Evolutionary conservation across 2,888 invertebrate species (phyloP).

Genomic region (Litoditis marina): DNA sequence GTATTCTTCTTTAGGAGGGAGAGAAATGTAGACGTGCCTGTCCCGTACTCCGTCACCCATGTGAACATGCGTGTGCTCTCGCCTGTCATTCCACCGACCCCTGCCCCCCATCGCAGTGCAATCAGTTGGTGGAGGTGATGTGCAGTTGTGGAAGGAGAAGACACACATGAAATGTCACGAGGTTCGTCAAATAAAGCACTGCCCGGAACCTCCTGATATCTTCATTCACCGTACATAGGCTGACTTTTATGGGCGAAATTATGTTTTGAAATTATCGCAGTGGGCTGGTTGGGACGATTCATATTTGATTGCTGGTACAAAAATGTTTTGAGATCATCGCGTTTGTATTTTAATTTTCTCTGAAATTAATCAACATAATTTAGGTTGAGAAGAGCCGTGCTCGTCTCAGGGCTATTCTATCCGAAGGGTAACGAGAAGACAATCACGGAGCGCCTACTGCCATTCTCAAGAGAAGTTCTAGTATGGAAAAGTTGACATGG

Average conservation of each 20-base stretch:
- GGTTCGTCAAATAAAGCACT: too few relatives aligned
- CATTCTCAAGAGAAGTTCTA: slow-evolving; percentile 13
- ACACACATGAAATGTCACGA: slow-evolving; percentile 36
- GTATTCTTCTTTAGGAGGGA: background rate
- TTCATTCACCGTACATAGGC: too few relatives aligned
- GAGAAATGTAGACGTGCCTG: slow-evolving; percentile 65
- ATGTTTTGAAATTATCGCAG: too few relatives aligned
- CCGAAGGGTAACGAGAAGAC: slow-evolving; percentile 1
- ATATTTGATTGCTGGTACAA: too few relatives aligned
- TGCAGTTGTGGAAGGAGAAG: slow-evolving; percentile 49
- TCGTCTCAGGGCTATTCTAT: slow-evolving; percentile 14
- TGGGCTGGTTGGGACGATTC: too few relatives aligned
- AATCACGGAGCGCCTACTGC: background rate
- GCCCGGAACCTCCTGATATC: too few relatives aligned
- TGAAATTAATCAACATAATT: too few relatives aligned
- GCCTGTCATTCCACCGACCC: slow-evolving; percentile 74
- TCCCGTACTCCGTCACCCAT: slow-evolving; percentile 70
- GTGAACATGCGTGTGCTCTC: slow-evolving; percentile 82
- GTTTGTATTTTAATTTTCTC: too few relatives aligned
- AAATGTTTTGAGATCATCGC: too few relatives aligned
- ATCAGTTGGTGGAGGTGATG: slow-evolving; percentile 38
- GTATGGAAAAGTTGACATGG: slow-evolving; percentile 24
- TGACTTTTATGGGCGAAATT: too few relatives aligned
- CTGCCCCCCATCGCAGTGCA: slow-evolving; percentile 73
- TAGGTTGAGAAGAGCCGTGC: slow-evolving; percentile 19